Base-by-base conservation (phyloP, 2,113 vertebrate genomes). In the Calidris pygmaea region DNA sequence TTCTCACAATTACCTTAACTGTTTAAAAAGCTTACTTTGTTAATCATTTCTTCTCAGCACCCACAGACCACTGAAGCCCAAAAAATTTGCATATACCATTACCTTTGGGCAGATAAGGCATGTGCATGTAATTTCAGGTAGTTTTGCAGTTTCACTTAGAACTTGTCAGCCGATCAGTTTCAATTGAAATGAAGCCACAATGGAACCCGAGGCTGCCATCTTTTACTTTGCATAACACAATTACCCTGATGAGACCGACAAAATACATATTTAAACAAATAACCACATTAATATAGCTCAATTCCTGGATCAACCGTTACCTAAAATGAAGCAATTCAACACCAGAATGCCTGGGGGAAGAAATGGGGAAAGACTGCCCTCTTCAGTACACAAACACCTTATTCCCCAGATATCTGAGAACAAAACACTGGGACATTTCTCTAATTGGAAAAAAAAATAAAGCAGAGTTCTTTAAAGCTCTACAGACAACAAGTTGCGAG, bases 261-360 rank as follows among this genome's bases (percentile, higher is more conserved):
- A 92, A 92, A 82, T 59, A 66, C 65, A 60, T 81, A 90, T 77
- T 92, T 92, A 88, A 94, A 93, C 85, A 94, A 96, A 93, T 48
- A 90, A 48, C 24, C 30, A 3, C 0, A 11, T 34, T 84, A 75
- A 94, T 63, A 48, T 1, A 56, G 35, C 47, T 89, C 83, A 75
- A 11, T 56, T 56, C 56, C 56, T 35, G 30, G 5, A 88, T 81
- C 79, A 86, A 58, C 37, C 39, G 5, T 24, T 52, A 30, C 34
- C 18, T 39, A 60, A 71, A 87, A 70, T 39, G 35, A 93, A 56
- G 48, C 26, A 70, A 63, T 59, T 71, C 45, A 41, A 50, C 45
- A 79, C 12, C 4, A 5, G 26, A 4, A 29, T 43, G 85, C 79
- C 90, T 67, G 79, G 90, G 59, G 75, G 34, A 63, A 91, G 77